Base-by-base conservation (phyloP, 2,888 invertebrate species). In the Hydroisotoma schaefferi region DNA sequence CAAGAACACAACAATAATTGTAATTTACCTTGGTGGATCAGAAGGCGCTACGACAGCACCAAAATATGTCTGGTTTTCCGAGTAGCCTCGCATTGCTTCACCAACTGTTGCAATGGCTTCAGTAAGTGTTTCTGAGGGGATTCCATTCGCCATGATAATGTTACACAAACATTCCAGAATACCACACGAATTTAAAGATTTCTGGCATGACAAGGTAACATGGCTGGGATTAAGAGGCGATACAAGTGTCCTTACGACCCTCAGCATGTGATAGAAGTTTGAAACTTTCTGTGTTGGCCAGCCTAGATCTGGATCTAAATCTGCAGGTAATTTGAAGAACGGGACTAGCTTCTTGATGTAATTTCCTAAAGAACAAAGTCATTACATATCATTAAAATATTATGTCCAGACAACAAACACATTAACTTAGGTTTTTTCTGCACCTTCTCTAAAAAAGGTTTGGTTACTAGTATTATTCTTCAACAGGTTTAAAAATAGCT, bases 381-480 rank as follows among this genome's bases (percentile, higher is more conserved):
- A n/a, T n/a, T 46, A 23, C 23, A 25, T 12, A 33, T 33, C 37
- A 33, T 12, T 33, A 33, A 33, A 33, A 33, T 10, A 12, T 33
- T 33, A 33, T 10, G 37, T 12, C n/a, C n/a, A n/a, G n/a, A n/a
- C n/a, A n/a, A n/a, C 33, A 33, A 8, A 33, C 33, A 15, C 33
- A 10, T 33, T 10, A 10, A 33, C 33, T 33, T 33, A 10, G 15
- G 8, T n/a, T 10, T 15, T 53, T 1, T 2, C 23, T 18, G n/a
- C 27, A 66, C 66, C 95, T 80, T 99, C 99, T 79, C 95, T 92
- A 76, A 99, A 99, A 75, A 97, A 94, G 76, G 94, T 95, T 70
- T 98, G 98, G 78, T 99, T 99, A 73, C 94, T 95, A 15, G 90
- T 86, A 76, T 99, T 99, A 74, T 94, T 94, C 75, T 89, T 88